A percentile compares a stretch with the other conserved stretches of the same genome.
Evolutionary conservation across 2,797 vertebrate genomes (phyloP).

Genomic region (Sebastolobus altivelis): DNA sequence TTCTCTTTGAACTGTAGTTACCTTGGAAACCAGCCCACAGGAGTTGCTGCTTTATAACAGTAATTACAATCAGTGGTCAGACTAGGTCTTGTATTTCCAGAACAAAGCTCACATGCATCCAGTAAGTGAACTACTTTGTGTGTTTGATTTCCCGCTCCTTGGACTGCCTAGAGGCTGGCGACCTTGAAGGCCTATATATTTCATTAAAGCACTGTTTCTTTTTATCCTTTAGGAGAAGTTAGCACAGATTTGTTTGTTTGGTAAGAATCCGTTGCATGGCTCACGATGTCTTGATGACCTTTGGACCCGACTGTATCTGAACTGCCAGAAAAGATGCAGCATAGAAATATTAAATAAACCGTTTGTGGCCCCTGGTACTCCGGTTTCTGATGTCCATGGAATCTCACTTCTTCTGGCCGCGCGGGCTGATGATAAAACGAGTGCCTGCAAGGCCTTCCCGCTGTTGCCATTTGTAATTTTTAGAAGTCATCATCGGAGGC

Average conservation of each 20-base stretch:
- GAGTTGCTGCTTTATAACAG: conserved; percentile 62
- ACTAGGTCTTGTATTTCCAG: conserved; percentile 55
- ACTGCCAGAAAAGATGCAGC: conserved; percentile 48
- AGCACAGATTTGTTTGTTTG: conserved; percentile 44
- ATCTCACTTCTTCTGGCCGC: conserved; percentile 60
- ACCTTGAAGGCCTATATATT: conserved; percentile 37
- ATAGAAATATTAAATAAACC: conserved; percentile 64
- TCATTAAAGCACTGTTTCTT: conserved; percentile 16
- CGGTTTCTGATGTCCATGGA: conserved; percentile 67
- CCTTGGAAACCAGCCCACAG: conserved; percentile 79
- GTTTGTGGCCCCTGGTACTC: conserved; percentile 50
- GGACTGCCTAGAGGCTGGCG: conserved; percentile 11
- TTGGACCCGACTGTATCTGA: conserved; percentile 33
- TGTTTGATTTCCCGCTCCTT: conserved; percentile 25
- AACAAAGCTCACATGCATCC: conserved; percentile 41
- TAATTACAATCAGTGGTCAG: conserved; percentile 75
- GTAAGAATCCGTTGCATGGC: conserved; percentile 44
- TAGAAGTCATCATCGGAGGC: conserved; percentile 77
- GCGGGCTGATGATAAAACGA: conserved; percentile 72
- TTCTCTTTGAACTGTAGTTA: conserved; percentile 79
- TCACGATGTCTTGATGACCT: conserved; percentile 67
- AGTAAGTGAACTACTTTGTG: conserved; percentile 31
- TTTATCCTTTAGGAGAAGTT: conserved; percentile 21
- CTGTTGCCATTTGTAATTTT: conserved; percentile 84
- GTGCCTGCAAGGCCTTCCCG: conserved; percentile 66